Evolutionary conservation across 2,888 invertebrate species (phyloP).

Genomic region (Drosophila histrio): DNA sequence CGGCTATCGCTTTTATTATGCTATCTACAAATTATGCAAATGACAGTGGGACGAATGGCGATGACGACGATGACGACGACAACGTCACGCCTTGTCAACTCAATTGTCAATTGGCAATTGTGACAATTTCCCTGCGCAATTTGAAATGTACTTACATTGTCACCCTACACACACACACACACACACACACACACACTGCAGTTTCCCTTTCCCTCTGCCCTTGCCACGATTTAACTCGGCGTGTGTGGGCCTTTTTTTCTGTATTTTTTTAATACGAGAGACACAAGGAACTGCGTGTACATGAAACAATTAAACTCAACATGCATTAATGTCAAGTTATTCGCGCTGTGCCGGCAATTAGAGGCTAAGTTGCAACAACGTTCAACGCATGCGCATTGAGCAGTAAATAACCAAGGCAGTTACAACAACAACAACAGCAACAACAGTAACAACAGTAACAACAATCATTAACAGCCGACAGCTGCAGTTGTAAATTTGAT

Average conservation of each 20-base stretch:
- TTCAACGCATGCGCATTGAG: constrained; percentile 61
- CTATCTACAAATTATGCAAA: constrained; percentile 75
- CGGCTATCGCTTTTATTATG: constrained; percentile 59
- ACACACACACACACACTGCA: constrained; percentile 6
- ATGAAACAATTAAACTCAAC: constrained; percentile 77
- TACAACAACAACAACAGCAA: constrained; percentile 12
- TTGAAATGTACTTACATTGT: constrained; percentile 47
- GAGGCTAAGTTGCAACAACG: constrained; percentile 47
- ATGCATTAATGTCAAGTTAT: constrained; percentile 80
- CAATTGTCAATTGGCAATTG: constrained; percentile 57
- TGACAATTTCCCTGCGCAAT: constrained; percentile 59
- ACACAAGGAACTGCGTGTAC: constrained; percentile 71
- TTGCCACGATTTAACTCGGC: neutral
- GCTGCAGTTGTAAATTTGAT: constrained; percentile 77
- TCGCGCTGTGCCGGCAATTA: constrained; percentile 74
- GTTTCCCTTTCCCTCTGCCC: neutral
- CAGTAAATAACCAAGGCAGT: constrained; percentile 59
- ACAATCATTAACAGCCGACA: constrained; percentile 54
- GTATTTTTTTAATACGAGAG: neutral
- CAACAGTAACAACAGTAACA: constrained; percentile 17
- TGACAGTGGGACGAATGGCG: constrained; percentile 64
- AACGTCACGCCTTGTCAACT: constrained; percentile 41
- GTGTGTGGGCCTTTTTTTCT: constrained; percentile 41
- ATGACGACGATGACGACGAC: constrained; percentile 43
- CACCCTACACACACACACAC: constrained; percentile 19